These are phyloP conservation scores for Chloroclystis v-ata DNA, from an alignment of 2,888 invertebrate genomes.

Conservation along the genomic window DNA sequence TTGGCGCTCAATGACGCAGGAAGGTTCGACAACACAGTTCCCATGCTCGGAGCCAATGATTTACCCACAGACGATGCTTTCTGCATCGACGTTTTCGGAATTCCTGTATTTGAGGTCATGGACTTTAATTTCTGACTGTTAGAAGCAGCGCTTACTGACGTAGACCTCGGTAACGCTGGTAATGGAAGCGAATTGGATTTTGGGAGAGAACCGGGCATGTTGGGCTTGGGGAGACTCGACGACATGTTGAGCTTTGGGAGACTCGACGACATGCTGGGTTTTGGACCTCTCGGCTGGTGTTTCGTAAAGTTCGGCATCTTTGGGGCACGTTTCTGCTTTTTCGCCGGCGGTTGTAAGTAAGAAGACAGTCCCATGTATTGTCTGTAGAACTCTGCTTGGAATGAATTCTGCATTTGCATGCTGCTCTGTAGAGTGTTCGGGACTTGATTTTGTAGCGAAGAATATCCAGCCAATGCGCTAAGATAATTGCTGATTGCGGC, in stretches of 20 bases:
- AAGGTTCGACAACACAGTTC: conserved; percentile 56
- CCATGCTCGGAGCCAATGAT: conserved; percentile 57
- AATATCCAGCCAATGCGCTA: conserved; percentile 55
- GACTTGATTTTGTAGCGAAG: conserved; percentile 50
- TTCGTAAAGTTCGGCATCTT: conserved; percentile 37
- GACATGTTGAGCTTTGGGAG: conserved; percentile 6
- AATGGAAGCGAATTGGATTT: conserved; percentile 31
- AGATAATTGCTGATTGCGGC: conserved; percentile 60
- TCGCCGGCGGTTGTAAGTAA: conserved; percentile 50
- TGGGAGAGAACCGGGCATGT: conserved; percentile 24
- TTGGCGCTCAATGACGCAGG: conserved; percentile 62
- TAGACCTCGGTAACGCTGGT: conserved; percentile 6
- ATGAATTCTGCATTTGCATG: conserved; percentile 55
- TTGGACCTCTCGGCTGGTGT: conserved; percentile 2
- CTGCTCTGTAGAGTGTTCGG: conserved; percentile 54
- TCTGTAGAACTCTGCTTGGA: conserved; percentile 68
- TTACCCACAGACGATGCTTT: conserved; percentile 11
- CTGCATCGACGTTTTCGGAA: conserved; percentile 7
- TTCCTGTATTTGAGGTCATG: conserved; percentile 9
- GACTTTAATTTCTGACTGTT: conserved; percentile 5
- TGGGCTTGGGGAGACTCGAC: conserved; percentile 19
- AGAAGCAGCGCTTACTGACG: conserved; percentile 2
- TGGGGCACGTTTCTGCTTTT: conserved; percentile 63
- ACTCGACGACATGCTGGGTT: conserved; percentile 3
- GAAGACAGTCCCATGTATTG: conserved; percentile 59